Conservation (phyloP, 2,797 vertebrate species). For the Falco biarmicus region DNA sequence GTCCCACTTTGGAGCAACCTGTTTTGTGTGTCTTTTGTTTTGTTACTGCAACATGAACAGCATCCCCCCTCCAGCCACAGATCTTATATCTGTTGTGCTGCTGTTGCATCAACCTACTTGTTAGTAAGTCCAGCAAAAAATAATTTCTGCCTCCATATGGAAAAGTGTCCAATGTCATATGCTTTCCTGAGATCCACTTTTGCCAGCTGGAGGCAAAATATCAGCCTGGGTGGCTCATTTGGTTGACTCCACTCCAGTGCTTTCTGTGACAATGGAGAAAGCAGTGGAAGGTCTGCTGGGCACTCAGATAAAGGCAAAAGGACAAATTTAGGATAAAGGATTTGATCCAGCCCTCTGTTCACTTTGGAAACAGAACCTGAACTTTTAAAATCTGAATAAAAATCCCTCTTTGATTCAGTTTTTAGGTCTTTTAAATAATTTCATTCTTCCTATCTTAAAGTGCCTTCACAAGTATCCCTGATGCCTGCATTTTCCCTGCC, state of each 20-base stretch:
- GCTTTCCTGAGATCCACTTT: not conserved
- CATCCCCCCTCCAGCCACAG: rapidly evolving
- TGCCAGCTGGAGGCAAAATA: not conserved
- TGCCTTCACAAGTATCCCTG: not conserved
- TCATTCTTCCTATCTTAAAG: not conserved
- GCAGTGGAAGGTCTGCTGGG: not conserved
- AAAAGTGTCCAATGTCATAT: not conserved
- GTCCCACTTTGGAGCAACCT: not conserved
- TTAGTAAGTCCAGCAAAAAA: not conserved
- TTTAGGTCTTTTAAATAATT: not conserved
- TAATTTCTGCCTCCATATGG: not conserved
- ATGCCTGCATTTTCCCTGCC: not conserved
- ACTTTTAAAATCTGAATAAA: not conserved
- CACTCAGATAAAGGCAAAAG: not conserved
- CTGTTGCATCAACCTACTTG: not conserved
- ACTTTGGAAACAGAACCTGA: not conserved
- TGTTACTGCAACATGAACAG: not conserved
- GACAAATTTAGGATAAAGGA: not conserved
- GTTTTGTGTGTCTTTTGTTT: not conserved
- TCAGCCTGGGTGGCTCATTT: not conserved
- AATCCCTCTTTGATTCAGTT: not conserved
- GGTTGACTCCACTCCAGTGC: not conserved
- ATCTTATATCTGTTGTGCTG: not conserved
- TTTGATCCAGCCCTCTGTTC: not conserved
- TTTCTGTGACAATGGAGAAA: not conserved